A percentile compares a stretch with the other conserved stretches of the same genome.
phyloP scores from a whole-genome alignment of 2,888 invertebrate genomes.

The Galeopsomyia nigrocyanea region DNA sequence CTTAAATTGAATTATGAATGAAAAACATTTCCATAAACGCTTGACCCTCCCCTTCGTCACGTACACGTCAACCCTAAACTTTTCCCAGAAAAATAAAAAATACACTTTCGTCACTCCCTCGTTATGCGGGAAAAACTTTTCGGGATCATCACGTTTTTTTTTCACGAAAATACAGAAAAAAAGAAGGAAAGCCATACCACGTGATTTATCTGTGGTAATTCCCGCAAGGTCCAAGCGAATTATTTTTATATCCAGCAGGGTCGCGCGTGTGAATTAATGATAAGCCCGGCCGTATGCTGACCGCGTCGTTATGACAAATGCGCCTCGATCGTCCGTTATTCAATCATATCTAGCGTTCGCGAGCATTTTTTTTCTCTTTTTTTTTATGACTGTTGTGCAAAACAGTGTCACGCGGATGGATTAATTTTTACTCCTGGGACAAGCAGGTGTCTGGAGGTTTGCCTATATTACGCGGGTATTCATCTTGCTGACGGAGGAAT shows the following conservation, averaged over 20 bases:
- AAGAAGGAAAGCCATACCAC: constrained; percentile 10
- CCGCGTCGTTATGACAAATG: constrained; percentile 51
- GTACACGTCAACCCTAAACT: constrained; percentile 20
- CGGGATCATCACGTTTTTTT: constrained; percentile 38
- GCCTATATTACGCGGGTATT: constrained; percentile 14
- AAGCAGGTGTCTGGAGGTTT: constrained; percentile 52
- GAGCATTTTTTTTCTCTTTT: constrained; percentile 27
- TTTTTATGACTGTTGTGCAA: too few relatives aligned
- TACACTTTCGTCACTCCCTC: background rate
- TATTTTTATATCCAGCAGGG: constrained; percentile 67
- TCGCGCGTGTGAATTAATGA: constrained; percentile 64
- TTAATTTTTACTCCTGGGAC: constrained; percentile 51
- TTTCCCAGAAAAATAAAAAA: background rate
- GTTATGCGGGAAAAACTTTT: constrained; percentile 38
- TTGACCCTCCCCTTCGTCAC: background rate
- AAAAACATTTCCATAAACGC: constrained; percentile 5
- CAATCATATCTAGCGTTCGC: constrained; percentile 36
- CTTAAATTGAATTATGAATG: too few relatives aligned
- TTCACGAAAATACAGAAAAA: constrained; percentile 13
- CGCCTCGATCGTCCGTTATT: constrained; percentile 37
- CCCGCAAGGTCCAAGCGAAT: constrained; percentile 60
- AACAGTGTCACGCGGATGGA: constrained; percentile 53
- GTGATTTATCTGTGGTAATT: constrained; percentile 56
- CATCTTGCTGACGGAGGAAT: constrained; percentile 5
- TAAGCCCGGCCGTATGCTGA: constrained; percentile 55